Percentiles rank a stretch among this genome's conserved stretches.
These are phyloP conservation scores for Hemithea aestivaria DNA, from an alignment of 2,888 invertebrate genomes.

Conservation along the genomic window DNA sequence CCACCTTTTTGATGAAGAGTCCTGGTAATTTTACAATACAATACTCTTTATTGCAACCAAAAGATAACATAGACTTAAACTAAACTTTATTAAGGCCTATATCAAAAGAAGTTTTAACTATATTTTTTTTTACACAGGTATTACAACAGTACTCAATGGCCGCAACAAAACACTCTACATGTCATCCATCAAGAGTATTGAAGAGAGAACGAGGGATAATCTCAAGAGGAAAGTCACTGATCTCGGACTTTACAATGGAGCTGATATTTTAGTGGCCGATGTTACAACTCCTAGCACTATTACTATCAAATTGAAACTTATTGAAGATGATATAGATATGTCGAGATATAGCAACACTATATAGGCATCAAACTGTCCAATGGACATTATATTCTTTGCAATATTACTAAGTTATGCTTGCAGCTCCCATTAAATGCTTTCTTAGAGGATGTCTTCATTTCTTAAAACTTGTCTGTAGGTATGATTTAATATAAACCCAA, in stretches of 20 bases:
- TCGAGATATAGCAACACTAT: slow-evolving; percentile 15
- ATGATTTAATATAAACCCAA: too few species aligned
- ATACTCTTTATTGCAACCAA: too few species aligned
- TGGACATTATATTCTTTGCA: too few species aligned
- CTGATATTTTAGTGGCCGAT: slow-evolving; percentile 94
- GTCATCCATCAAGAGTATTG: slow-evolving; percentile 94
- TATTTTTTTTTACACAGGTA: slow-evolving; percentile 63
- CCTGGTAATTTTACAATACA: slow-evolving; percentile 83
- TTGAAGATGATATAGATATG: slow-evolving; percentile 77
- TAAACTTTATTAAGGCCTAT: neutral
- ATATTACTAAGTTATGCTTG: too few species aligned
- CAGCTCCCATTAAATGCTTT: too few species aligned
- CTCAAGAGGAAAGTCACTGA: slow-evolving; percentile 92
- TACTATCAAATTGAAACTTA: slow-evolving; percentile 85
- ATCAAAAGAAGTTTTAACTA: neutral
- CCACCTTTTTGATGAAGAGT: slow-evolving; percentile 92
- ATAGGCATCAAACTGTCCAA: neutral
- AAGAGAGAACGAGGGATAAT: slow-evolving; percentile 92
- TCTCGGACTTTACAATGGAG: slow-evolving; percentile 90
- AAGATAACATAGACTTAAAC: too few species aligned
- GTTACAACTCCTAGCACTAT: slow-evolving; percentile 91
- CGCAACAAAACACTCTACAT: slow-evolving; percentile 96
- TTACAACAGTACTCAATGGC: slow-evolving; percentile 89
- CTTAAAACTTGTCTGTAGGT: too few species aligned
- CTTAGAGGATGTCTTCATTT: too few species aligned